Evolutionary conservation across 2,113 vertebrate genomes (phyloP), one percentile per base, ranked within the genome.

Genomic region (Ciconia maguari): DNA sequence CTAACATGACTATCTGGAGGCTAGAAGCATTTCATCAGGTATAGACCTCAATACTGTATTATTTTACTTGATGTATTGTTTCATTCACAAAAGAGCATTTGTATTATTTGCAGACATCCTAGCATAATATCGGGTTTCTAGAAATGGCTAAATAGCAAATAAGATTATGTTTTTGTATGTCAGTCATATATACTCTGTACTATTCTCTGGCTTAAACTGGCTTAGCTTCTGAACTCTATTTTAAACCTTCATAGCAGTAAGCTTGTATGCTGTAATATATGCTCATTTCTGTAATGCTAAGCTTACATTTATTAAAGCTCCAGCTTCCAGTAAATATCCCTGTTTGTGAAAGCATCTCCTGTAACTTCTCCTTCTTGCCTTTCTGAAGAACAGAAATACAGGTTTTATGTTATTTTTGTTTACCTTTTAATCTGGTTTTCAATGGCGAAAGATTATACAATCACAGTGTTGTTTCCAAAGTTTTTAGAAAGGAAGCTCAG

Each of bases 141-240:
- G 83, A 89, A 96, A 93, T 42, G 87, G 55, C 89, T 93, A 88
- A 95, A 95, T 90, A 91, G 83, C 60, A 96, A 96, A 96, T 93
- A 86, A 93, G 95, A 94, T 96, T 95, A 94, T 68, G 34, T 29
- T 94, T 95, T 87, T 94, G 8, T 70, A 21, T 92, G 81, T 91
- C 91, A 81, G 78, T 92, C 62, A 48, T 90, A 82, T 44, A 49
- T 77, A 74, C 54, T 88, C 74, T 60, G n/a, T 86, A 44, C 54
- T 68, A 15, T 94, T 90, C 61, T 94, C 26, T 90, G 72, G 68
- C 68, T 96, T 96, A 93, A 95, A 94, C 60, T 87, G 93, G 74
- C 81, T 97, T 97, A 93, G 74, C 92, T 91, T 91, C 86, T 94
- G 93, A 94, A 91, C 87, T 95, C 86, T 69, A 22, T 95, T 96